Evolutionary conservation across 2,888 invertebrate species (phyloP).

Genomic region (Chloroclystis v-ata): DNA sequence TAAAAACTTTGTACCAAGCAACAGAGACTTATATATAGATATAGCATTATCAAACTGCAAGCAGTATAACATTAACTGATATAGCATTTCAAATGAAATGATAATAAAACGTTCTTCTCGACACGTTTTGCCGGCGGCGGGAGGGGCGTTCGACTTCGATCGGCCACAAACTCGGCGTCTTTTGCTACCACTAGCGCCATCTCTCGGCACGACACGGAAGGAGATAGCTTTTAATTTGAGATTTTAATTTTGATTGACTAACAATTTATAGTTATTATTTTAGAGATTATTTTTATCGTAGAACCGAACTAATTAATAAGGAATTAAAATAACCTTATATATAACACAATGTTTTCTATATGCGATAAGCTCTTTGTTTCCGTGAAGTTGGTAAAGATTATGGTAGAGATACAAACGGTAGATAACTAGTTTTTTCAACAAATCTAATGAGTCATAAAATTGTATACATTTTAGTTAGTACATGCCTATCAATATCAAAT

Average conservation of each 20-base stretch:
- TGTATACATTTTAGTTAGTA: background rate
- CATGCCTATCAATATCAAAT: slow-evolving; percentile 8
- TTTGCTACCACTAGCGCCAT: slow-evolving; percentile 45
- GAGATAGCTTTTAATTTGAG: background rate
- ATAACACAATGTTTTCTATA: too few species aligned
- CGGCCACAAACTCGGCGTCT: slow-evolving; percentile 7
- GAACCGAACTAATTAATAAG: too few species aligned
- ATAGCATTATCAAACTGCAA: background rate
- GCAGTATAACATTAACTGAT: background rate
- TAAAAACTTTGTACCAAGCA: background rate
- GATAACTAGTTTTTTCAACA: too few species aligned
- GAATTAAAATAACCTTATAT: too few species aligned
- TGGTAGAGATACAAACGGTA: too few species aligned
- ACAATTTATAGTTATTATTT: too few species aligned
- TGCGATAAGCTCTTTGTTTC: too few species aligned
- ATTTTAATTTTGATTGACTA: too few species aligned
- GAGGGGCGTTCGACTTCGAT: slow-evolving; percentile 19
- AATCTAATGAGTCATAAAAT: background rate
- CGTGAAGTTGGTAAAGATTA: too few species aligned
- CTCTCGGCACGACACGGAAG: slow-evolving; percentile 27
- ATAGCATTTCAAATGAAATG: slow-evolving; percentile 22
- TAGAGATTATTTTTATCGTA: too few species aligned
- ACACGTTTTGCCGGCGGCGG: slow-evolving; percentile 21
- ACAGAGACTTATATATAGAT: background rate
- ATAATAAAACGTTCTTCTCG: slow-evolving; percentile 20